phyloP scores from a whole-genome alignment of 2,797 vertebrate genomes.

The Gobio occitaniae region DNA sequence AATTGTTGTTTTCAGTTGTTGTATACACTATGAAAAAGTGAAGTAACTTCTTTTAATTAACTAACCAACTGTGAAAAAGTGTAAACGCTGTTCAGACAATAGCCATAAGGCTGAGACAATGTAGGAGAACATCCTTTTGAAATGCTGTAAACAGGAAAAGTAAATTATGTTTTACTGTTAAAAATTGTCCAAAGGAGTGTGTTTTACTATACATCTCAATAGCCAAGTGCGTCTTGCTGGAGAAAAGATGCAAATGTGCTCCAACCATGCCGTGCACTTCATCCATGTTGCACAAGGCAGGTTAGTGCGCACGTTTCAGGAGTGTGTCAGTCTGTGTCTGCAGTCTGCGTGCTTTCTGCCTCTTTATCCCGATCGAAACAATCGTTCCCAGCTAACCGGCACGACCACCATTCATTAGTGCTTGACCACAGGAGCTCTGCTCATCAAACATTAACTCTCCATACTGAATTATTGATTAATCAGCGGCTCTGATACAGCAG shows the following conservation, averaged over 20 bases:
- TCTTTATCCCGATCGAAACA: constrained; percentile 45
- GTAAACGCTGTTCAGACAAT: neutral
- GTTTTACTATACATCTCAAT: neutral
- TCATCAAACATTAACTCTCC: constrained; percentile 83
- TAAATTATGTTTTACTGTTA: neutral
- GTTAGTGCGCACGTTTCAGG: neutral
- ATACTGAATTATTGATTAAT: constrained; percentile 85
- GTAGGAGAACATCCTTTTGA: constrained; percentile 10
- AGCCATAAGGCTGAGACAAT: constrained; percentile 5
- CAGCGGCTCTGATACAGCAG: constrained; percentile 80
- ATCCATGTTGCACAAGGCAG: constrained; percentile 1
- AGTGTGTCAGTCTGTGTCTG: constrained; percentile 1
- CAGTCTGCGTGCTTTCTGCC: constrained; percentile 16
- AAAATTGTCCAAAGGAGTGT: constrained; percentile 10
- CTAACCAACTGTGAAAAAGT: neutral
- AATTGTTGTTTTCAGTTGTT: neutral
- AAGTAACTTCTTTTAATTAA: constrained; percentile 9
- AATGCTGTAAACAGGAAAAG: constrained; percentile 13
- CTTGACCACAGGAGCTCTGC: constrained; percentile 82
- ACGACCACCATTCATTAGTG: constrained; percentile 80
- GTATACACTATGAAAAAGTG: neutral
- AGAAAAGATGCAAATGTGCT: neutral
- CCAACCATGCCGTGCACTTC: neutral
- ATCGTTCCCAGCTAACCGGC: constrained; percentile 71
- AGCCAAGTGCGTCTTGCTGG: neutral